Conservation (phyloP, 1,140 invertebrate genomes). For the Neocloeon triangulifer region DNA sequence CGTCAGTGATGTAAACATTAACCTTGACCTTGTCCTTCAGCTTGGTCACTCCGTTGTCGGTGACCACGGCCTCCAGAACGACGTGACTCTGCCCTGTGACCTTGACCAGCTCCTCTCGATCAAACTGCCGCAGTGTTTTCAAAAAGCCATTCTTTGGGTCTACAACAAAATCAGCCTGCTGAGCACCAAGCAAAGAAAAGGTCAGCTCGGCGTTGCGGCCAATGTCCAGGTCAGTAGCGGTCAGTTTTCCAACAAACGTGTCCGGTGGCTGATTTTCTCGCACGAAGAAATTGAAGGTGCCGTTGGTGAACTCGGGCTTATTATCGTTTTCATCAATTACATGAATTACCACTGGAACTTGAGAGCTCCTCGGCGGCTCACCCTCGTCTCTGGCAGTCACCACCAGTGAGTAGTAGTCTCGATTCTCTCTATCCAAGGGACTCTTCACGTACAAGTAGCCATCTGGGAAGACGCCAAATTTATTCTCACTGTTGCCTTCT, state of each 20-base stretch:
- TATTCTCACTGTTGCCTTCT: slow-evolving; percentile 57
- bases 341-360: slow-evolving; percentile 69
- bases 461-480: slow-evolving; percentile 79
- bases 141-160: slow-evolving; percentile 83
- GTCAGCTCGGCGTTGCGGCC: slow-evolving; percentile 79
- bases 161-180: slow-evolving; percentile 50
- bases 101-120: slow-evolving; percentile 58
- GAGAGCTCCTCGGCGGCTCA: slow-evolving; percentile 43
- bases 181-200: slow-evolving; percentile 47
- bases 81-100: slow-evolving; percentile 50
- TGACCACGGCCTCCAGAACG: slow-evolving; percentile 59
- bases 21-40: slow-evolving; percentile 72
- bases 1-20: slow-evolving; percentile 66
- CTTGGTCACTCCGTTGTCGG: slow-evolving; percentile 62
- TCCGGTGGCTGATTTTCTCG: slow-evolving; percentile 73
- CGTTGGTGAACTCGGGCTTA: slow-evolving; percentile 65
- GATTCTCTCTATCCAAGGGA: slow-evolving; percentile 63
- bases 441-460: slow-evolving; percentile 67
- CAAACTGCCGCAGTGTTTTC: slow-evolving; percentile 61
- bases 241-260: slow-evolving; percentile 72
- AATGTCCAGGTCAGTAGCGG: slow-evolving; percentile 72
- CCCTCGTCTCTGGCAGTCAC: slow-evolving; percentile 63
- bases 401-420: slow-evolving; percentile 71
- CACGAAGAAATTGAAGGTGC: slow-evolving; percentile 61
- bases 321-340: slow-evolving; percentile 95